Base-by-base conservation (phyloP, 2,797 vertebrate species). In the Babyrousa celebensis region DNA sequence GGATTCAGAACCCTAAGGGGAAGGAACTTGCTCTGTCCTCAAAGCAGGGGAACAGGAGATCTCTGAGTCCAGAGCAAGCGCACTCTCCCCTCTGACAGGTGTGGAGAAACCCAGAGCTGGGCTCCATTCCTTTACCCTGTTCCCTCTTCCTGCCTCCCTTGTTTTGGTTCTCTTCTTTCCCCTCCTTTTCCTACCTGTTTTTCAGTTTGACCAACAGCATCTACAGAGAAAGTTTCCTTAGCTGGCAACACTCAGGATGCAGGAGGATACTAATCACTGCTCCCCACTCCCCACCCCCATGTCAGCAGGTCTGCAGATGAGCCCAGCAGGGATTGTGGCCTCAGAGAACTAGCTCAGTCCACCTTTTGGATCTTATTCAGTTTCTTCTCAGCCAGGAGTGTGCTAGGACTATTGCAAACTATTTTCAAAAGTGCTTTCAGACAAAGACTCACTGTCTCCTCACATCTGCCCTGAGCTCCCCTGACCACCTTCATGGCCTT, bases 21-120 rank as follows among this genome's bases (percentile, higher is more conserved):
- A 48, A 67, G 23, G 17, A 85, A 88, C 63, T 74, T 85, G 6
- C 63, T 96, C 95, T 89, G 32, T 87, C 65, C 6, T 36, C 23
- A 89, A 3, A 96, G 3, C 80, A 77, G 18, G 7, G 62, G 3
- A 70, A 36, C 3, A 60, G 72, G 43, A 36, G 43, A 70, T 27
- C 14, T 32, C n/a, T n/a, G 54, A 6, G 15, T 80, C 32, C 20
- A 4, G 3, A 43, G 12, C 36, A 65, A 82, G 25, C 5, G 25
- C 43, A 12, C 3, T 78, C 27, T 58, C 9, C 21, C 20, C 15
- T 52, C 27, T 20, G 9, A 5, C 32, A 8, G 3, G 21, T 3
- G 43, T 5, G 54, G 18, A 58, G 14, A 27, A 70, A 84, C 11
- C 40, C 60, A 89, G 43, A 0, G 16, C 17, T 54, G 36, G 2